Base-by-base conservation (phyloP, 2,113 vertebrate genomes). In the Thunnus thynnus region DNA sequence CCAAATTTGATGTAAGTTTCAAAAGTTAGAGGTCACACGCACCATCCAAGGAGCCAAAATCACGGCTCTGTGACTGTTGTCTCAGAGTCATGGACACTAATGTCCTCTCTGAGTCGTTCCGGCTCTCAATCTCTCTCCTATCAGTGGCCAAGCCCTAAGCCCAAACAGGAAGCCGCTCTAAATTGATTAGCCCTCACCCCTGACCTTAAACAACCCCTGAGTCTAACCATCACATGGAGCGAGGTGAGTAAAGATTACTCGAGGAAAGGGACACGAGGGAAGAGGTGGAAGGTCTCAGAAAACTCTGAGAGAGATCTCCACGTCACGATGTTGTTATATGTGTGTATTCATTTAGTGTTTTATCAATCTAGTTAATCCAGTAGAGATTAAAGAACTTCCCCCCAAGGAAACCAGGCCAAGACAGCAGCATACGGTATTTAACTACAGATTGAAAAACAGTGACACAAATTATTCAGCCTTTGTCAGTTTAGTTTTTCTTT, bases 151-250 rank as follows among this genome's bases (percentile, higher is more conserved):
- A 60, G 32, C 22, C 2, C 27, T 50, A 41, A 73, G 17, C 58
- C 54, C 36, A 13, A 52, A 56, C 68, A 64, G 77, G 77, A 85
- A 79, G 73, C 58, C 54, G 57, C 61, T 79, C 7, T 81, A 86
- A 78, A 36, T 82, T 68, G 51, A 84, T 88, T 79, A 83, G 54
- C 51, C 41, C n/a, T 66, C 68, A 72, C 64, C 68, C 17, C 14
- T 62, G 30, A 77, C 50, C 61, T 64, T 2, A 73, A 22, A 44
- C 47, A 44, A 81, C 46, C 48, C 3, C 58, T 22, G 8, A 17
- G 44, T 30, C 13, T 47, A 65, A 14, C 3, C 2, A 2, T 72
- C 76, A 61, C 76, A 73, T 17, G 67, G 27, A 51, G 56, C 0
- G 22, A 62, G 16, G 54, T 0, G 1, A 16, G 10, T 20, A 4